Conservation (phyloP, 2,797 vertebrate species). For the Xenops minutus region DNA sequence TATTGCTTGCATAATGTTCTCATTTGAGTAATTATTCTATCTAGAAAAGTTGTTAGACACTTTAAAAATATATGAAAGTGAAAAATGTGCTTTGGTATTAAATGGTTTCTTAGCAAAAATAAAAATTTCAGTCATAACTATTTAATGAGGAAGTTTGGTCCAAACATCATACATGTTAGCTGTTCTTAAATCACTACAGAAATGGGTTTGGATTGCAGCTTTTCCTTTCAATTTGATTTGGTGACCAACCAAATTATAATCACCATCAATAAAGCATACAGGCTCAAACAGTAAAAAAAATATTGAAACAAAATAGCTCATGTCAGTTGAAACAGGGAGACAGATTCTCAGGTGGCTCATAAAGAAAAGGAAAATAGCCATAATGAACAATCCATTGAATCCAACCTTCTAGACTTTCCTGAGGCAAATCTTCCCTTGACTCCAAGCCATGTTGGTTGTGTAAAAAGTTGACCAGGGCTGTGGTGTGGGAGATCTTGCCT, state of each 20-base stretch:
- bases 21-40: neutral
- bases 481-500: conserved; percentile 7
- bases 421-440: conserved; percentile 19
- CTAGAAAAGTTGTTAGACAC: neutral
- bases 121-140: neutral
- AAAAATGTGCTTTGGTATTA: neutral
- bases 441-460: neutral
- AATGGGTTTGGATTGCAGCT: conserved; percentile 32
- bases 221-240: conserved; percentile 47
- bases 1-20: neutral
- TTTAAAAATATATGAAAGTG: neutral
- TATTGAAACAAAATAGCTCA: conserved; percentile 47
- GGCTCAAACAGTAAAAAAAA: conserved; percentile 45
- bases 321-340: conserved; percentile 50
- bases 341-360: conserved; percentile 42
- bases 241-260: conserved; percentile 59
- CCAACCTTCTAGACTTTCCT: neutral
- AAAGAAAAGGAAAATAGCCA: conserved; percentile 33
- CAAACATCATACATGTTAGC: neutral
- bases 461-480: neutral
- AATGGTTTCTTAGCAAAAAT: neutral
- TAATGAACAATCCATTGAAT: conserved; percentile 40
- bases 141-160: conserved; percentile 32
- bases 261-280: conserved; percentile 42
- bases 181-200: conserved; percentile 46